phyloP scores from a whole-genome alignment of 2,888 invertebrate species.

The Eupithecia pulchellata region DNA sequence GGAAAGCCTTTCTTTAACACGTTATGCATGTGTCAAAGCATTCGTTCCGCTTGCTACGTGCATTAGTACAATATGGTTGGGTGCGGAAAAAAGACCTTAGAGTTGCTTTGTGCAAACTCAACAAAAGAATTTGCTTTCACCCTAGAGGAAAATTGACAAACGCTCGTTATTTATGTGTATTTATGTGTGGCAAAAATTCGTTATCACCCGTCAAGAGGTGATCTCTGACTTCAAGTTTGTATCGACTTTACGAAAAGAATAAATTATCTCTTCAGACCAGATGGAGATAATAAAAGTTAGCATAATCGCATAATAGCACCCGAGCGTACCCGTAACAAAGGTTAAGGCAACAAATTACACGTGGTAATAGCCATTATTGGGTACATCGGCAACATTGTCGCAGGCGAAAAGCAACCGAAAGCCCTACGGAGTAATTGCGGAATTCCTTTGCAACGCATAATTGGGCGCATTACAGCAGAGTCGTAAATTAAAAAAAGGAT shows the following conservation, averaged over 20 bases:
- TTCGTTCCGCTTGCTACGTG: conserved; percentile 17
- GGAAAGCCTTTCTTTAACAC: not conserved
- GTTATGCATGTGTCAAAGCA: not conserved
- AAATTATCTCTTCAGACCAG: conserved; percentile 54
- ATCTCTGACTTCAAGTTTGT: conserved; percentile 28
- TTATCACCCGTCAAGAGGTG: conserved; percentile 44
- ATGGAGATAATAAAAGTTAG: conserved; percentile 58
- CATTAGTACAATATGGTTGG: not conserved
- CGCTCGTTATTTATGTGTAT: conserved; percentile 24
- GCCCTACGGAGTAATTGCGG: conserved; percentile 61
- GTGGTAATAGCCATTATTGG: conserved; percentile 52
- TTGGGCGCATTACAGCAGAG: conserved; percentile 62
- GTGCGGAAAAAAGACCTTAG: conserved; percentile 26
- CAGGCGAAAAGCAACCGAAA: conserved; percentile 60
- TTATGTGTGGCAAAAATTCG: conserved; percentile 37
- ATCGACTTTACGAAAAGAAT: conserved; percentile 58
- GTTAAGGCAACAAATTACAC: conserved; percentile 67
- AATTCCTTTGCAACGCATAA: conserved; percentile 67
- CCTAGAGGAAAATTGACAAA: conserved; percentile 23
- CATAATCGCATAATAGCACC: conserved; percentile 60
- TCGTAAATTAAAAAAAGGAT: conserved; percentile 72
- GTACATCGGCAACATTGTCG: conserved; percentile 54
- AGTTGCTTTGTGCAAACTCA: conserved; percentile 26
- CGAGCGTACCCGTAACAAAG: conserved; percentile 59
- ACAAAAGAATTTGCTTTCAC: conserved; percentile 29